Evolutionary conservation across 2,113 vertebrate species (phyloP).

Genomic region (Esox niger): DNA sequence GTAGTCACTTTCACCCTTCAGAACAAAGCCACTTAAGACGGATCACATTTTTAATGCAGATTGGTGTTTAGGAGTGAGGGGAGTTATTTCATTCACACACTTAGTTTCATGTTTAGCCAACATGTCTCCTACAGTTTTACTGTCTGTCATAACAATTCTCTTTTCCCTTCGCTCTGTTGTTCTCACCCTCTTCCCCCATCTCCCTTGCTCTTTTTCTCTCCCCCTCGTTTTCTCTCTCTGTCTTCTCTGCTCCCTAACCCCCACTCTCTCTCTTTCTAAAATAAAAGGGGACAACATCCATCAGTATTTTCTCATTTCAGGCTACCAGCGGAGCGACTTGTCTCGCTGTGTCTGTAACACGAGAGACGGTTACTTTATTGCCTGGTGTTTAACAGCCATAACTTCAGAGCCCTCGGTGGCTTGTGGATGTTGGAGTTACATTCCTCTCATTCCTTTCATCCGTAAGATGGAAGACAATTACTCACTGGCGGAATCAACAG

Average conservation of each 20-base stretch:
- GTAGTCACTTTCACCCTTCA: constrained; percentile 24
- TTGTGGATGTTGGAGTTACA: constrained; percentile 26
- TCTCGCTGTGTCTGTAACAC: constrained; percentile 38
- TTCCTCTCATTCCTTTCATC: constrained; percentile 25
- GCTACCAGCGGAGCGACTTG: constrained; percentile 10
- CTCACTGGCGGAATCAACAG: constrained; percentile 17
- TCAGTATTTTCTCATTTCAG: constrained; percentile 38
- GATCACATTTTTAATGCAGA: constrained; percentile 48
- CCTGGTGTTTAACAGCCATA: constrained; percentile 23
- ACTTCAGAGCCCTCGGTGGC: constrained; percentile 15
- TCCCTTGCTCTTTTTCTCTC: neutral
- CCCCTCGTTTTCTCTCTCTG: neutral
- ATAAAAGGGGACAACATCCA: constrained; percentile 37
- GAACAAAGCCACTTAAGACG: constrained; percentile 21
- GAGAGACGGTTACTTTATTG: constrained; percentile 36
- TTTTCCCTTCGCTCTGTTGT: no score
- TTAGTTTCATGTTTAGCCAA: constrained; percentile 24
- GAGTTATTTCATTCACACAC: constrained; percentile 34
- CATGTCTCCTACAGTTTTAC: neutral
- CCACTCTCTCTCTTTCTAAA: constrained; percentile 11
- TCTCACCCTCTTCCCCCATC: no score
- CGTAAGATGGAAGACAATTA: constrained; percentile 43
- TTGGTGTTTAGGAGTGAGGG: constrained; percentile 41
- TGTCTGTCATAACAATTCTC: neutral
- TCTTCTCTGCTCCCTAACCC: neutral